Conservation (phyloP, 2,888 invertebrate genomes). For the Andrena minutula region DNA sequence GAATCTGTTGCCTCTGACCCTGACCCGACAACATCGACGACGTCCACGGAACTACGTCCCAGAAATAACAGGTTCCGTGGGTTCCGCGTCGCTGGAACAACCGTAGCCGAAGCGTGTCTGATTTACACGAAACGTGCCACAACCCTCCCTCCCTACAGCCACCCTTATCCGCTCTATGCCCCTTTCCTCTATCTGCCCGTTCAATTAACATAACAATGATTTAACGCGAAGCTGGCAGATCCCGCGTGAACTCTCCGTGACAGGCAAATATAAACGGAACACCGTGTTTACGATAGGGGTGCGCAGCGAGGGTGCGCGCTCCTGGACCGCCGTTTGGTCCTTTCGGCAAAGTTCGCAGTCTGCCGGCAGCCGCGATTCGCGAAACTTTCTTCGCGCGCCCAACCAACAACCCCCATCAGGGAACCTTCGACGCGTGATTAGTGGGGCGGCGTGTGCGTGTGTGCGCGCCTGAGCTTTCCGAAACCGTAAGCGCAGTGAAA, state of each 20-base stretch:
- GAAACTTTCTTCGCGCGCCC: slow-evolving; percentile 24
- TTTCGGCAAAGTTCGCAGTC: slow-evolving; percentile 85
- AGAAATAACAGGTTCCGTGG: slow-evolving; percentile 27
- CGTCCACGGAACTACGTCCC: slow-evolving; percentile 4
- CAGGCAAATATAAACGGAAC: slow-evolving; percentile 13
- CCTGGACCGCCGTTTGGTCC: slow-evolving; percentile 22
- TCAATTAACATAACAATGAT: slow-evolving; percentile 25
- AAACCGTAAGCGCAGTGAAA: too few species aligned
- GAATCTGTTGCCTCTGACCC: slow-evolving; percentile 20
- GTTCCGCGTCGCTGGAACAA: not conserved
- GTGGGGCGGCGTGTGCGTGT: not conserved
- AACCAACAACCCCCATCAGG: not conserved
- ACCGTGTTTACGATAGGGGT: slow-evolving; percentile 22
- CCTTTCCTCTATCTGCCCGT: too few species aligned
- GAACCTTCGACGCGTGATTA: not conserved
- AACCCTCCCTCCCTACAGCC: too few species aligned
- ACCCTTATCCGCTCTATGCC: too few species aligned
- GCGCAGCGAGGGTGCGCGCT: slow-evolving; percentile 54
- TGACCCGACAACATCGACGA: not conserved
- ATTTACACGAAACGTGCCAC: not conserved
- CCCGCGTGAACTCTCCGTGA: not conserved
- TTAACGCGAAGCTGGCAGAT: not conserved
- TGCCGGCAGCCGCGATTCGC: slow-evolving; percentile 47
- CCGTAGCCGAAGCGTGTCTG: not conserved
- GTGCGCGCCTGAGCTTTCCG: too few species aligned